Evolutionary conservation across 2,797 vertebrate genomes (phyloP), one percentile per base, ranked within the genome.

Genomic region (Coregonus ussuriensis): DNA sequence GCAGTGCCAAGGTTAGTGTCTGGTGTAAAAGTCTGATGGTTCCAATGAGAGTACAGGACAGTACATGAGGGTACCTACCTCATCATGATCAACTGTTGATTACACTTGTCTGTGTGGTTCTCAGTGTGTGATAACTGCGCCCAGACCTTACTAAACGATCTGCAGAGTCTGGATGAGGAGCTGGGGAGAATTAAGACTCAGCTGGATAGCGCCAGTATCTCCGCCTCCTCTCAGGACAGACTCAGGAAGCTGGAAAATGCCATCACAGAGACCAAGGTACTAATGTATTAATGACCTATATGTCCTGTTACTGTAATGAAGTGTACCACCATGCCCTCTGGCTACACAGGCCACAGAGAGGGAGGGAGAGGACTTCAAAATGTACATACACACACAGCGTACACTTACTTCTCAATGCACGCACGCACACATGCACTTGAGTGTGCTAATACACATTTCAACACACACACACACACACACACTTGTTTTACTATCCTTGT

Each of bases 91-190:
- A 52, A 5, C 69, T 37, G 33, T 47, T 51, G 41, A 35, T 53
- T 47, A 74, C 25, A 0, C 69, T 35, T 77, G 4, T 74, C 7
- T 68, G 56, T 51, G 1, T 53, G 3, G 74, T 84, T 73, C 91
- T 15, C 89, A 99, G 98, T 96, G 71, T 99, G 98, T 0, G 96
- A 96, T 78, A 98, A 91, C 86, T 99, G 98, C 81, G 96, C 96
- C 53, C 92, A 95, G 84, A 96, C 95, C 0, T 93, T 99, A 74
- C 85, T 98, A 14, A 81, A 89, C 0, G 96, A 99, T 81, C 79
- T 99, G 91, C 94, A 95, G 83, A 91, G 87, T 76, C 93, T 96
- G 82, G 91, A 93, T 0, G 85, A 92, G 0, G 95, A 97, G 35
- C 89, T 99, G 83, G 90, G n/a, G 54, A 90, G 88, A 33, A 93